phyloP scores from a whole-genome alignment of 2,888 invertebrate genomes.

The Sarcophaga caerulescens region DNA sequence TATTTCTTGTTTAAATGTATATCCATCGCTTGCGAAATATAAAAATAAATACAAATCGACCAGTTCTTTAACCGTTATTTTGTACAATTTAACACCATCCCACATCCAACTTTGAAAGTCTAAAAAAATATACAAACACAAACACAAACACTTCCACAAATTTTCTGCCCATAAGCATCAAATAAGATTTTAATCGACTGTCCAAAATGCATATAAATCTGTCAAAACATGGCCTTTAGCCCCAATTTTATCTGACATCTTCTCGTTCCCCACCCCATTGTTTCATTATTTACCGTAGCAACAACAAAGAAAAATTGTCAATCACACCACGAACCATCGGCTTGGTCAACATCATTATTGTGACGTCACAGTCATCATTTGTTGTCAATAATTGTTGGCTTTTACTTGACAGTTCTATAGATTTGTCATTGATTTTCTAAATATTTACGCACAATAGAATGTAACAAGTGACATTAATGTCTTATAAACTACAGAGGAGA shows the following conservation, averaged over 20 bases:
- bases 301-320: neutral
- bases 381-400: neutral
- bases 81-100: conserved; percentile 30
- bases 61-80: conserved; percentile 48
- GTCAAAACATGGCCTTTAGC: conserved; percentile 14
- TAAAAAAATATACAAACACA: neutral
- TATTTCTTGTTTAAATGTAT: too few species aligned
- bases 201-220: neutral
- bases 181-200: neutral
- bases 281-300: too few species aligned
- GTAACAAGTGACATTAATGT: conserved; percentile 60
- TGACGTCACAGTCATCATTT: conserved; percentile 18
- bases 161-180: neutral
- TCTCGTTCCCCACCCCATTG: too few species aligned
- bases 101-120: conserved; percentile 4
- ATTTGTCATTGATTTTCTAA: conserved; percentile 64
- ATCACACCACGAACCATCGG: conserved; percentile 1
- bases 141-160: neutral
- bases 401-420: conserved; percentile 63
- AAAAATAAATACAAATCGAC: conserved; percentile 18
- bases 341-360: conserved; percentile 19
- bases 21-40: too few species aligned
- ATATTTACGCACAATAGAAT: conserved; percentile 52
- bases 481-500: neutral
- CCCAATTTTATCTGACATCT: neutral